These are phyloP conservation scores for Hemicordylus capensis DNA, from an alignment of 2,113 vertebrate genomes.

Conservation along the genomic window DNA sequence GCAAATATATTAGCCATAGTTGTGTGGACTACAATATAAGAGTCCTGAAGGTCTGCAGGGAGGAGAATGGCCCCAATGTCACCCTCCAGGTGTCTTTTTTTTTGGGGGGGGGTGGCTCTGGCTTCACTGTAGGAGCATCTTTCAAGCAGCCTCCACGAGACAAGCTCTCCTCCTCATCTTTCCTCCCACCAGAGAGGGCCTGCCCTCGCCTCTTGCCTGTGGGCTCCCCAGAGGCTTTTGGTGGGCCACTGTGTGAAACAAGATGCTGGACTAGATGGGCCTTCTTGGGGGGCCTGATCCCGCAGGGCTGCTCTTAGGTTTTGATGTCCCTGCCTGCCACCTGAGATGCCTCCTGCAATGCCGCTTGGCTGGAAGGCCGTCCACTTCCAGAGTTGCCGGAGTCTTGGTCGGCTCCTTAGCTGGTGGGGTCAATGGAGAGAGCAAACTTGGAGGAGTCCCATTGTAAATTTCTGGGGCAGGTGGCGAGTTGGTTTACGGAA, in stretches of 20 bases:
- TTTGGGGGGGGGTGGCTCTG: background rate
- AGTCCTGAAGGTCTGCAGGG: background rate
- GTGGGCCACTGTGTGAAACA: background rate
- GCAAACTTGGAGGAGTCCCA: slow-evolving; percentile 57
- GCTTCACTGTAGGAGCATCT: no score
- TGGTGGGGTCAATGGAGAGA: slow-evolving; percentile 51
- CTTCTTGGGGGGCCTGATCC: no score
- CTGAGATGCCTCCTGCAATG: background rate
- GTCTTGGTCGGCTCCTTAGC: slow-evolving; percentile 13
- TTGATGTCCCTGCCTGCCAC: no score
- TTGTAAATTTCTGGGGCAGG: slow-evolving; percentile 80
- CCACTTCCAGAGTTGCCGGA: background rate
- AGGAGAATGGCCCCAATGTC: background rate
- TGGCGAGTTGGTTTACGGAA: slow-evolving; percentile 95
- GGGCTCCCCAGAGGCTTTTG: no score
- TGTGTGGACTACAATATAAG: background rate
- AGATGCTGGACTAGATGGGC: background rate
- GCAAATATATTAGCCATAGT: background rate
- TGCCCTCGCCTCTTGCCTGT: no score
- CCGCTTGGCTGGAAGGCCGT: background rate
- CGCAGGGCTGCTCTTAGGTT: no score
- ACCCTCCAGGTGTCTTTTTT: no score
- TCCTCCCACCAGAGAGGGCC: no score
- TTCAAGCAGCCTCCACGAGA: no score
- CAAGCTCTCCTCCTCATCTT: no score